Percentiles rank a stretch among this genome's conserved stretches.
Conservation (phyloP, 1,140 invertebrate genomes). For the Brachionus rotundiformis region DNA sequence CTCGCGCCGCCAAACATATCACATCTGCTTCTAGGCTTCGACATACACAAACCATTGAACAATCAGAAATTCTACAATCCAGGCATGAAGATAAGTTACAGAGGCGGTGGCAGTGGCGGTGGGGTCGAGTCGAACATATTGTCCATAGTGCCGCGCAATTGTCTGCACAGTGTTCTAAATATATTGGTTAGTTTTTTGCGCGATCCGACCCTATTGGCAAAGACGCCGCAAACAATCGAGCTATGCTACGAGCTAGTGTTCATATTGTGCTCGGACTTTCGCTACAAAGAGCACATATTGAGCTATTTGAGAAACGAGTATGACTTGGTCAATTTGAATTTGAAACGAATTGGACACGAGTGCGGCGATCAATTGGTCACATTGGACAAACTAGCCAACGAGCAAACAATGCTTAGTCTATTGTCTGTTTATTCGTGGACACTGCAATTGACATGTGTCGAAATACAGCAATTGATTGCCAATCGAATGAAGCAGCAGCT, state of each 20-base stretch:
- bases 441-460: conserved; percentile 17
- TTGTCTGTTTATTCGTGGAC: conserved; percentile 23
- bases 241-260: background rate
- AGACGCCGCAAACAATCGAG: conserved; percentile 21
- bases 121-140: background rate
- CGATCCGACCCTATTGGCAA: background rate
- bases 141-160: conserved; percentile 47
- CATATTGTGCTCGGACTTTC: background rate
- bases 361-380: no score
- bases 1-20: conserved; percentile 79
- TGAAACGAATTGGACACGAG: conserved; percentile 36
- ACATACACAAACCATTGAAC: conserved; percentile 30
- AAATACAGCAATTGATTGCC: conserved; percentile 26
- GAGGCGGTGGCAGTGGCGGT: no score
- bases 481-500: conserved; percentile 17
- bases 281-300: conserved; percentile 12
- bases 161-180: conserved; percentile 1
- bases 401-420: background rate
- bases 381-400: background rate
- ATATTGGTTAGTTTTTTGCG: conserved; percentile 6
- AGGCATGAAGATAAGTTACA: conserved; percentile 26
- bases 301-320: conserved; percentile 28
- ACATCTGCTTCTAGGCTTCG: conserved; percentile 80
- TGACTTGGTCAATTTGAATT: conserved; percentile 13
- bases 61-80: conserved; percentile 26